These are phyloP conservation scores for Brenthis ino DNA, from an alignment of 2,888 invertebrate species.

Conservation along the genomic window DNA sequence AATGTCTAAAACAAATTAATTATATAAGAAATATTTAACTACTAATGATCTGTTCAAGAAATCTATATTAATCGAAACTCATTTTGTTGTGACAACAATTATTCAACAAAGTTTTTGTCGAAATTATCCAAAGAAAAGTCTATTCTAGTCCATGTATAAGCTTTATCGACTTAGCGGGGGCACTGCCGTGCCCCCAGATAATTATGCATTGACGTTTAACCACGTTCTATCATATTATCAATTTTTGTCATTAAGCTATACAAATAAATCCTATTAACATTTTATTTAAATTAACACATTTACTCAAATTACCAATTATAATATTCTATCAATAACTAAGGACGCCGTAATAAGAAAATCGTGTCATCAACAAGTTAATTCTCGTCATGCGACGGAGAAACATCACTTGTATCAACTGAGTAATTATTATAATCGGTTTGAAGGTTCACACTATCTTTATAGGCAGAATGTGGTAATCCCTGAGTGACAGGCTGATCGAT, in stretches of 20 bases:
- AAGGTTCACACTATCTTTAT: conserved; percentile 16
- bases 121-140: no score
- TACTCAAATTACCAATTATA: conserved; percentile 32
- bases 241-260: neutral
- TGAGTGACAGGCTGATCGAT: conserved; percentile 39
- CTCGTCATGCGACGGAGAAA: neutral
- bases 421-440: neutral
- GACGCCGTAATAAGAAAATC: conserved; percentile 25
- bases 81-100: no score
- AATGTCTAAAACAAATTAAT: no score
- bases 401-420: neutral
- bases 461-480: conserved; percentile 20
- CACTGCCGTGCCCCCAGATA: no score
- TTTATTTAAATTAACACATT: neutral
- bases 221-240: neutral
- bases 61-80: no score
- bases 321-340: conserved; percentile 37
- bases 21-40: no score
- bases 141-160: no score
- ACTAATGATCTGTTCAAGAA: no score
- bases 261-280: neutral
- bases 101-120: no score
- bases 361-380: conserved; percentile 16
- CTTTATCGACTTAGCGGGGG: no score
- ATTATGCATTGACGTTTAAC: no score